phyloP scores from a whole-genome alignment of 2,113 vertebrate species.

The Notechis scutatus region DNA sequence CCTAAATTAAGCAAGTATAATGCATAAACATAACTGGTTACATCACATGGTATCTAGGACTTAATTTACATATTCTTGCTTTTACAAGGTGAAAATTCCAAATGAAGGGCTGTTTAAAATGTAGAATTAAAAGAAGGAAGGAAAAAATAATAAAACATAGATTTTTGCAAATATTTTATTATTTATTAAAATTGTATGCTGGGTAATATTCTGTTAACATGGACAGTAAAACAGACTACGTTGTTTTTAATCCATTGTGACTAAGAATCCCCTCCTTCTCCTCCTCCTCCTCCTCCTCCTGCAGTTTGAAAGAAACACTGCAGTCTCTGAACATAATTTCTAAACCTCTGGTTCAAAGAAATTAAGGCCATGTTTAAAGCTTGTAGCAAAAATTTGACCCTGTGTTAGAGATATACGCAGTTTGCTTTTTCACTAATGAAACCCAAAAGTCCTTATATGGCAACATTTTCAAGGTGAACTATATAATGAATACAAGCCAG shows the following conservation, averaged over 20 bases:
- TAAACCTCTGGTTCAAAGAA: not conserved
- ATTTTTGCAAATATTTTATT: not conserved
- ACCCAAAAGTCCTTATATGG: constrained; percentile 21
- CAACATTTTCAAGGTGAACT: constrained; percentile 18
- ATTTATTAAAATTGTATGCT: not conserved
- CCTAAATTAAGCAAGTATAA: not conserved
- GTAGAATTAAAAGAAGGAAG: not conserved
- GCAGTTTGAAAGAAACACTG: not conserved
- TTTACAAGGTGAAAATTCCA: not conserved
- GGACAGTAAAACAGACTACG: not conserved
- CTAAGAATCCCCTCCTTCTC: not conserved
- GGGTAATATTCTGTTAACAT: not conserved
- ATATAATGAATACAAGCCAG: constrained; percentile 12
- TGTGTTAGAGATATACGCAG: not conserved
- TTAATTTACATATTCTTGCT: not conserved
- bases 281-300: not conserved
- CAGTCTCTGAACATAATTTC: not conserved
- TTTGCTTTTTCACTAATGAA: not conserved
- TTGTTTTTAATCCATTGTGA: not conserved
- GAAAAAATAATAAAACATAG: not conserved
- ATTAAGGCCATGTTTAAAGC: not conserved
- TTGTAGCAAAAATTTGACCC: not conserved
- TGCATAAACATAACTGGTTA: not conserved
- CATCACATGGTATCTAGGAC: not conserved
- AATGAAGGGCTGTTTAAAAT: not conserved